Conservation (phyloP, 2,797 vertebrate species). For the Psittacula derbiana region DNA sequence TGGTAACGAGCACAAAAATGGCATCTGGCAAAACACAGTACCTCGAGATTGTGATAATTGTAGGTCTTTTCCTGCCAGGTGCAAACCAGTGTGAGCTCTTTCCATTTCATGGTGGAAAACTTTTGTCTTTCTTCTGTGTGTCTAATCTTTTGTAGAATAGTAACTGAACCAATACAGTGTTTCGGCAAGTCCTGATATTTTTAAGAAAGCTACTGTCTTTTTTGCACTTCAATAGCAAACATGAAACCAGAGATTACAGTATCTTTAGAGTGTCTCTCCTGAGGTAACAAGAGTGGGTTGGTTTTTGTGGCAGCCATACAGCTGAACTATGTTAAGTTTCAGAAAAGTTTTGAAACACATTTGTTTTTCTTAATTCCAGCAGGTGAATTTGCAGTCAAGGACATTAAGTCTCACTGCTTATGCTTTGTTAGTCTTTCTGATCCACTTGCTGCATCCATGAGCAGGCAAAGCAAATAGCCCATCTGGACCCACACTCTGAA, state of each 20-base stretch:
- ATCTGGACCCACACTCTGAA: not conserved
- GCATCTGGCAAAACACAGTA: constrained; percentile 12
- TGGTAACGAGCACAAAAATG: not conserved
- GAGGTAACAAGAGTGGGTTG: not conserved
- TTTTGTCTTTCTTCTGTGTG: not conserved
- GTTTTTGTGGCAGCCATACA: not conserved
- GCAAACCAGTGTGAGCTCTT: constrained; percentile 11
- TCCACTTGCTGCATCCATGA: not conserved
- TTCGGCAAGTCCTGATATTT: not conserved
- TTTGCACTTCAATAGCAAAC: not conserved
- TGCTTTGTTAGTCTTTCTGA: not conserved
- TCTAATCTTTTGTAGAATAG: constrained; percentile 4
- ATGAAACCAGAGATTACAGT: not conserved
- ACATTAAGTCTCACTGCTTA: not conserved
- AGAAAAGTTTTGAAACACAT: not conserved
- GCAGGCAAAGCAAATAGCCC: not conserved
- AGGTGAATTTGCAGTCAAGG: not conserved
- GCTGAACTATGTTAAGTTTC: not conserved
- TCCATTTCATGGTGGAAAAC: not conserved
- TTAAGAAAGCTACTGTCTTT: not conserved
- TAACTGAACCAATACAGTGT: not conserved
- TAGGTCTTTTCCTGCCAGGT: constrained; percentile 53
- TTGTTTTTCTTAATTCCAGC: not conserved
- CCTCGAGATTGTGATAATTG: constrained; percentile 27
- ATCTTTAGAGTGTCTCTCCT: not conserved